Evolutionary conservation across 2,888 invertebrate genomes (phyloP).

Genomic region (Malacosoma neustria): DNA sequence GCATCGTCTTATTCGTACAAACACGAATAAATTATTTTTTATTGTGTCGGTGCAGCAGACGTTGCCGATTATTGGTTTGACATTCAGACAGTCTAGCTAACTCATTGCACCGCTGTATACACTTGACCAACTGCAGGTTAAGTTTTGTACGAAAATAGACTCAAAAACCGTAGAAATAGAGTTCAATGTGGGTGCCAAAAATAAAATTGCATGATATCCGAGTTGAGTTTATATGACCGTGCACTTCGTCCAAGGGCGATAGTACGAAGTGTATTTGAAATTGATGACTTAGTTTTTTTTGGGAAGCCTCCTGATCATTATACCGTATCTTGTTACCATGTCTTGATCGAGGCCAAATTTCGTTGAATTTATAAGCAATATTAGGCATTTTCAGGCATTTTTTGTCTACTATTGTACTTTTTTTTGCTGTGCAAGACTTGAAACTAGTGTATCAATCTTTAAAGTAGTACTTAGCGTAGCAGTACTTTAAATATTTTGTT

Average conservation of each 20-base stretch:
- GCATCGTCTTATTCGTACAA: conserved; percentile 58
- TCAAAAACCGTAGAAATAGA: conserved; percentile 10
- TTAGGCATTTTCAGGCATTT: too few species aligned
- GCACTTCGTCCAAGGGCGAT: conserved; percentile 66
- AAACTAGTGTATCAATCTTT: too few species aligned
- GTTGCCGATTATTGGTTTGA: conserved; percentile 70
- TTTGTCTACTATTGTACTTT: too few species aligned
- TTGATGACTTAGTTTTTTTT: conserved; percentile 42
- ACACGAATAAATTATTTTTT: conserved; percentile 70
- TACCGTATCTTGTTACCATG: too few species aligned
- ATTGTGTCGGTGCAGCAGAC: conserved; percentile 60
- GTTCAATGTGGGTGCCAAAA: not conserved
- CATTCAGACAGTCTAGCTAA: conserved; percentile 70
- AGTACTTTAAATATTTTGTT: too few species aligned
- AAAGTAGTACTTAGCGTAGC: too few species aligned
- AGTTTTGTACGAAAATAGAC: conserved; percentile 20
- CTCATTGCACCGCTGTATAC: conserved; percentile 51
- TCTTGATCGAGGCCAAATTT: too few species aligned
- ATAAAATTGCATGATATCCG: conserved; percentile 46
- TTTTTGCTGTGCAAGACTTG: too few species aligned
- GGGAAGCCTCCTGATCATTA: too few species aligned
- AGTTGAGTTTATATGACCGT: conserved; percentile 50
- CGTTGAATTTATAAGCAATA: too few species aligned
- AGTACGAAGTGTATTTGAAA: conserved; percentile 51
- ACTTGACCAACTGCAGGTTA: conserved; percentile 30